phyloP scores from a whole-genome alignment of 2,888 invertebrate species.

The Cremastinae sp. region DNA sequence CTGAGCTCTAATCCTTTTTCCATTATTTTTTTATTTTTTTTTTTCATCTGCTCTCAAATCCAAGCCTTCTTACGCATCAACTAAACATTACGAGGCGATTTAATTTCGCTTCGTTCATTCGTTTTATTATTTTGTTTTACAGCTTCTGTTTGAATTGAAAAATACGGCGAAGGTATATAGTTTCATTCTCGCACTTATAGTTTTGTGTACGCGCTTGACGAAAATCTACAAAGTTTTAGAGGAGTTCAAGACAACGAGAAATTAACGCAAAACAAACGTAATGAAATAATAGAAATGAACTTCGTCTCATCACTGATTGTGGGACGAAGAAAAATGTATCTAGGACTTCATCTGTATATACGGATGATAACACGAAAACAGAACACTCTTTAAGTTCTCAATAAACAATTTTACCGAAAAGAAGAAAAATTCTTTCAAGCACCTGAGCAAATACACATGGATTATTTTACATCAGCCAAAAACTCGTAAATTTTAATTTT shows the following conservation, averaged over 20 bases:
- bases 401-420: too few species aligned
- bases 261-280: not conserved
- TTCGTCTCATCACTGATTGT: too few species aligned
- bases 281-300: constrained; percentile 6
- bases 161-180: constrained; percentile 61
- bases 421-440: too few species aligned
- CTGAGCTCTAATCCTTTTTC: too few species aligned
- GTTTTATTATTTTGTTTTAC: not conserved
- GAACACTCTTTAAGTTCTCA: too few species aligned
- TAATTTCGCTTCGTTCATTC: constrained; percentile 46
- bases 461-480: too few species aligned
- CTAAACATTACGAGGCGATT: constrained; percentile 58
- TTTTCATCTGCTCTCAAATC: constrained; percentile 2
- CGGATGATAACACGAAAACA: too few species aligned
- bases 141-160: constrained; percentile 45
- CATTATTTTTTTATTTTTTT: constrained; percentile 12
- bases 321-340: constrained; percentile 3
- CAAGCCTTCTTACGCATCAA: constrained; percentile 54
- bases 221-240: constrained; percentile 33
- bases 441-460: too few species aligned
- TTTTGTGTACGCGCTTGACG: constrained; percentile 12
- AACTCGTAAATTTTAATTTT: not conserved
- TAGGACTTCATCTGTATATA: too few species aligned
- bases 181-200: not conserved
- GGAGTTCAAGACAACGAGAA: not conserved